Percentiles rank a stretch among this genome's conserved stretches.
phyloP scores from a whole-genome alignment of 1,140 invertebrate genomes.

The Spodoptera litura region DNA sequence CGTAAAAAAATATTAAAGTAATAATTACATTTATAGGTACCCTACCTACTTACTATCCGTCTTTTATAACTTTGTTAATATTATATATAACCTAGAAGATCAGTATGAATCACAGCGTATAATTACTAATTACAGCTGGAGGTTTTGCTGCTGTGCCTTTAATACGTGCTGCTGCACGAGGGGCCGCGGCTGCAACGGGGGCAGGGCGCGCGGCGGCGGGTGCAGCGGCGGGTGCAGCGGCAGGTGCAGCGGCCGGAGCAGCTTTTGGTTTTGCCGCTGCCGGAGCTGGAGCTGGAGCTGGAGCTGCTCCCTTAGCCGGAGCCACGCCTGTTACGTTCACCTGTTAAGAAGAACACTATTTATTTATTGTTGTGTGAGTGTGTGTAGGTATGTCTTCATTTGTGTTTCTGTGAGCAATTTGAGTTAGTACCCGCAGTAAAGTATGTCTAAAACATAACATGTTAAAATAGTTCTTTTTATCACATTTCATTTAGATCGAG shows the following conservation, averaged over 20 bases:
- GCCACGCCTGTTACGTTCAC: constrained; percentile 75
- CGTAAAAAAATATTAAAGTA: too few relatives aligned
- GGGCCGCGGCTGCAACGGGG: constrained; percentile 28
- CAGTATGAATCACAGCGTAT: not conserved
- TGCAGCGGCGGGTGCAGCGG: constrained; percentile 73
- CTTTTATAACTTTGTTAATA: too few relatives aligned
- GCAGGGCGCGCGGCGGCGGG: constrained; percentile 37
- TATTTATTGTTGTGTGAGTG: not conserved
- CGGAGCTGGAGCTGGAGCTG: constrained; percentile 51
- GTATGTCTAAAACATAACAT: too few relatives aligned
- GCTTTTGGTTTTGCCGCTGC: constrained; percentile 7
- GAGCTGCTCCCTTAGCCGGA: constrained; percentile 48
- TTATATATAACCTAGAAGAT: not conserved
- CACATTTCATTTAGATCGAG: too few relatives aligned
- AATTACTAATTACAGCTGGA: constrained; percentile 64
- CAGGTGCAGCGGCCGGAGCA: constrained; percentile 29
- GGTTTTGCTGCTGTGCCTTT: constrained; percentile 49
- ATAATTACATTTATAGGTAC: too few relatives aligned
- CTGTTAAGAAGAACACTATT: constrained; percentile 48
- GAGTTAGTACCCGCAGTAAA: too few relatives aligned
- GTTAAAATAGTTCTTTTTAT: too few relatives aligned
- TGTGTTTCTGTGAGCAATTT: too few relatives aligned
- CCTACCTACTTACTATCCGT: too few relatives aligned
- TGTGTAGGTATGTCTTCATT: too few relatives aligned
- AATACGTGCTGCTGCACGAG: not conserved